Evolutionary conservation across 2,797 vertebrate genomes (phyloP).

Genomic region (Schizopygopsis malacanthus): DNA sequence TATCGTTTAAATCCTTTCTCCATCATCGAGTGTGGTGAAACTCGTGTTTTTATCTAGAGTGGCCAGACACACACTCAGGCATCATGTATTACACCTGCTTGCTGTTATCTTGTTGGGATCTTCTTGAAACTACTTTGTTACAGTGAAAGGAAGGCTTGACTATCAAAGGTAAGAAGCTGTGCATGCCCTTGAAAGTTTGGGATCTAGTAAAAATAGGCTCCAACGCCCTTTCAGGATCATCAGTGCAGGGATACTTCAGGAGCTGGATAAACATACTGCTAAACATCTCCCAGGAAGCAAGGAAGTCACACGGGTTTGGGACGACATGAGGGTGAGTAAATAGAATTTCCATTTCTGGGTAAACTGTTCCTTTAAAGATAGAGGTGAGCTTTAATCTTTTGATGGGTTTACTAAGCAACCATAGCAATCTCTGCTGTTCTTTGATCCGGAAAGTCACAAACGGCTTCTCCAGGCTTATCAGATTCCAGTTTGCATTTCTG

Average conservation of each 20-base stretch:
- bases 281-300: neutral
- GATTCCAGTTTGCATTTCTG: conserved; percentile 17
- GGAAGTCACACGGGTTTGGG: neutral
- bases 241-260: neutral
- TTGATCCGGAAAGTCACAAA: conserved; percentile 16
- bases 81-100: conserved; percentile 33
- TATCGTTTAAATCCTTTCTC: conserved; percentile 20
- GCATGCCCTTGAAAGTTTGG: conserved; percentile 15
- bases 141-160: neutral
- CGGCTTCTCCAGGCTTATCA: conserved; percentile 12
- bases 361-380: conserved; percentile 22
- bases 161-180: neutral
- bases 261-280: neutral
- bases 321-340: conserved; percentile 2
- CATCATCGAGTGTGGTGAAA: neutral
- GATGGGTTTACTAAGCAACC: conserved; percentile 23
- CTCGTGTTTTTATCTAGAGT: conserved; percentile 31
- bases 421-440: neutral
- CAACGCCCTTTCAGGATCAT: neutral
- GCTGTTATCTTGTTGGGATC: conserved; percentile 27
- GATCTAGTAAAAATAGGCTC: neutral
- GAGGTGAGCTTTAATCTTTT: conserved; percentile 21
- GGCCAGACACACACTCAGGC: conserved; percentile 28
- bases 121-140: conserved; percentile 12
- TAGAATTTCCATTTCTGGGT: neutral